These are phyloP conservation scores for Plebejus anna DNA, from an alignment of 2,888 invertebrate species.

Conservation along the genomic window DNA sequence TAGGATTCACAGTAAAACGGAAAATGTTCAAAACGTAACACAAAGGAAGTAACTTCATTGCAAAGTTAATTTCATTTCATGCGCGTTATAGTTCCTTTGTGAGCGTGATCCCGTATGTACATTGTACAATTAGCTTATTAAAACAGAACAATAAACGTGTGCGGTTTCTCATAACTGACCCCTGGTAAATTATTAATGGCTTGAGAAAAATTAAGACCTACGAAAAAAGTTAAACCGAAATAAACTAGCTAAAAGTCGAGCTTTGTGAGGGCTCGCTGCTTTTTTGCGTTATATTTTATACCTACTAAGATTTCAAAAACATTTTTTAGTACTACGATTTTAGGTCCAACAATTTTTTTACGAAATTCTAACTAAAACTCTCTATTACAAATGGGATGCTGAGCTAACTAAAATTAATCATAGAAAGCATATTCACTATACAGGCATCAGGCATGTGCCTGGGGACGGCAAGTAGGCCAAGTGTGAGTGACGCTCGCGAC, in stretches of 20 bases:
- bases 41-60: background rate
- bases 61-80: conserved; percentile 14
- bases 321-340: too few species aligned
- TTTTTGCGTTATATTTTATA: too few species aligned
- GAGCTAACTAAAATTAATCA: too few species aligned
- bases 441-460: background rate
- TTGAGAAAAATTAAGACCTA: too few species aligned
- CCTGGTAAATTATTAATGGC: background rate
- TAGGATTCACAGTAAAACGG: background rate
- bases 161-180: background rate
- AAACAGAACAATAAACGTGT: background rate
- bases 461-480: conserved; percentile 6
- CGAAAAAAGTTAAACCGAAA: too few species aligned
- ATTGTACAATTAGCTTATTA: conserved; percentile 7
- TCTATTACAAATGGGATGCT: too few species aligned
- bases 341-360: too few species aligned
- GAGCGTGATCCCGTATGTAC: background rate
- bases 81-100: conserved; percentile 18
- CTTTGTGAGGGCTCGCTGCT: too few species aligned
- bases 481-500: conserved; percentile 16
- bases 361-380: too few species aligned
- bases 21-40: background rate
- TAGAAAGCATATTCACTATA: background rate
- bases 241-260: too few species aligned
- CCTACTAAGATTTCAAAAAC: too few species aligned